These are phyloP conservation scores for Chionomys nivalis DNA, from an alignment of 2,113 vertebrate species.

Conservation along the genomic window DNA sequence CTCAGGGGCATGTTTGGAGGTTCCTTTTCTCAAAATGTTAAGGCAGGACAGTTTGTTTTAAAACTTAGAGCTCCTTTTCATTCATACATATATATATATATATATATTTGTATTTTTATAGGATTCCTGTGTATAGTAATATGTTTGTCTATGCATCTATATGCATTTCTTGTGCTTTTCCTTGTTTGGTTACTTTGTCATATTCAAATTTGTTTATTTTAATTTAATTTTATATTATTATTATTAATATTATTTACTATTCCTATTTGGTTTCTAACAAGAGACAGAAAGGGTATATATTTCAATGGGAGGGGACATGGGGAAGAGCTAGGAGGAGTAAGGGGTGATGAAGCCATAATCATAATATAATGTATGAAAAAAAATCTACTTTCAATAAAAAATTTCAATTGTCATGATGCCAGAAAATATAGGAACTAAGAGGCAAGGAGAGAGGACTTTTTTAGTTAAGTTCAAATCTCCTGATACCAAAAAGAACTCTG, in stretches of 20 bases:
- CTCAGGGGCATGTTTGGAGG: neutral
- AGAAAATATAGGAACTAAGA: neutral
- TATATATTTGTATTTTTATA: neutral
- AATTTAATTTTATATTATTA: neutral
- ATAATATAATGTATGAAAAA: neutral
- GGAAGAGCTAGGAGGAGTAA: neutral
- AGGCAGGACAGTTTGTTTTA: neutral
- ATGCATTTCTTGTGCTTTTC: neutral
- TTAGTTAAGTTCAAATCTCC: neutral
- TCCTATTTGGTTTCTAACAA: neutral
- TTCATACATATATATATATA: neutral
- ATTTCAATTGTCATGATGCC: neutral
- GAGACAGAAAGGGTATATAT: neutral
- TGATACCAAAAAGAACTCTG: neutral
- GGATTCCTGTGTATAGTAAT: neutral
- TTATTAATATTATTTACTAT: neutral
- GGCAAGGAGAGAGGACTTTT: neutral
- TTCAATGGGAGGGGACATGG: neutral
- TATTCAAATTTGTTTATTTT: neutral
- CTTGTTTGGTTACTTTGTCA: neutral
- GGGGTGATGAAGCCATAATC: neutral
- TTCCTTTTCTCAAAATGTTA: neutral
- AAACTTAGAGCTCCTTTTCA: neutral
- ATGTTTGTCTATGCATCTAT: neutral
- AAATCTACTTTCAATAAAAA: neutral